Evolutionary conservation across 2,113 vertebrate genomes (phyloP).

Genomic region (Phyllostomus discolor): DNA sequence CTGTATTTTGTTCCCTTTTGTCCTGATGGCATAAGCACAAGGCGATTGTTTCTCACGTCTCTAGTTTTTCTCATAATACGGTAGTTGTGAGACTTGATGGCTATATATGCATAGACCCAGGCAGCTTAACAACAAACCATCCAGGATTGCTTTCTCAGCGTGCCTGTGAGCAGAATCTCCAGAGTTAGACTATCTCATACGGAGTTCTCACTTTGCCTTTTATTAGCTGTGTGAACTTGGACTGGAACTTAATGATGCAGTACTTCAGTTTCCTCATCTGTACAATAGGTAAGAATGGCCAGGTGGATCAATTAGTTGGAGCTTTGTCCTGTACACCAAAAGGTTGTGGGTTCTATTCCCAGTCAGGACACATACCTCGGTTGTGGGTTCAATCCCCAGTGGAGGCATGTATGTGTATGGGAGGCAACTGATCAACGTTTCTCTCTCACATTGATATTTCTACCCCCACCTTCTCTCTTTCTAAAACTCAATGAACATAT

Average conservation of each 20-base stretch:
- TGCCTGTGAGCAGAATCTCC: neutral
- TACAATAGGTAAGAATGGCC: neutral
- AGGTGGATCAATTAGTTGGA: no score
- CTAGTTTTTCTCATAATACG: neutral
- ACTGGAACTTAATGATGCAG: neutral
- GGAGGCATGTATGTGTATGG: no score
- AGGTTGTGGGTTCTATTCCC: no score
- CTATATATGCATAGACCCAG: neutral
- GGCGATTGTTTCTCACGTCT: neutral
- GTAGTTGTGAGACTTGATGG: neutral
- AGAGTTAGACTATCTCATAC: neutral
- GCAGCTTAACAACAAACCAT: rapidly evolving
- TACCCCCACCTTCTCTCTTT: no score
- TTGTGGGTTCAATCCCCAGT: no score
- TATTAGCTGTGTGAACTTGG: neutral
- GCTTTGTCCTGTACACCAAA: no score
- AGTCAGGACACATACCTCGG: no score
- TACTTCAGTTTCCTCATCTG: neutral
- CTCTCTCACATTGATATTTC: no score
- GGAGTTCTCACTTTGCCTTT: neutral
- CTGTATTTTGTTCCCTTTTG: neutral
- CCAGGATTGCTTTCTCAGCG: neutral
- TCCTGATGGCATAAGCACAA: neutral
- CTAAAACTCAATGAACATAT: no score
- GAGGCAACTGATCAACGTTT: no score